These are phyloP conservation scores for Diploptera punctata DNA, from an alignment of 2,888 invertebrate species.

Conservation along the genomic window DNA sequence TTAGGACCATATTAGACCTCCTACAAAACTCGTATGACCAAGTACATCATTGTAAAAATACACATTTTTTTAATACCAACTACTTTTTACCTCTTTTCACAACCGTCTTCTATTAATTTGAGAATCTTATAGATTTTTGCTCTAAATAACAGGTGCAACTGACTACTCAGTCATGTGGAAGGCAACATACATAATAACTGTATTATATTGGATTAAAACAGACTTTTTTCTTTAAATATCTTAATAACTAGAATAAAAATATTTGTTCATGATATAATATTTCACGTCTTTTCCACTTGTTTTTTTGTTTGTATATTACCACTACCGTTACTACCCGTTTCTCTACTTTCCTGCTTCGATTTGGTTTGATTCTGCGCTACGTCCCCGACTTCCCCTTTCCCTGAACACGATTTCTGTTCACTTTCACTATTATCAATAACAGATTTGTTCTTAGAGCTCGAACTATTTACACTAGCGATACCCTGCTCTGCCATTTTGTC, in stretches of 20 bases:
- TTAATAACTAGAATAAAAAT: not conserved
- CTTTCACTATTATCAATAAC: not conserved
- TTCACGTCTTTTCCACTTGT: constrained; percentile 16
- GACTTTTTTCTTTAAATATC: constrained; percentile 11
- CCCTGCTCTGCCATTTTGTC: not conserved
- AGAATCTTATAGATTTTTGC: too few species aligned
- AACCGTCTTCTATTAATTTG: too few species aligned
- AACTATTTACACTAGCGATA: not conserved
- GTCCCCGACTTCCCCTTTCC: not conserved
- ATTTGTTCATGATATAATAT: not conserved
- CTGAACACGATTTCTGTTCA: not conserved
- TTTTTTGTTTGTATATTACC: not conserved
- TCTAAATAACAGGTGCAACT: constrained; percentile 17
- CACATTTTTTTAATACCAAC: too few species aligned
- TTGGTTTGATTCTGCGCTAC: constrained; percentile 3
- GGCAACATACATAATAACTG: constrained; percentile 24
- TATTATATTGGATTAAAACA: constrained; percentile 7
- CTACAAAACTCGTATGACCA: too few species aligned
- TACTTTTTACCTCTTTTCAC: too few species aligned
- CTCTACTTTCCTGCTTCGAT: constrained; percentile 3
- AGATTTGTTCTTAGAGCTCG: not conserved
- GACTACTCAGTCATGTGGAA: constrained; percentile 11
- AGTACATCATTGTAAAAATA: too few species aligned
- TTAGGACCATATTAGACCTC: too few species aligned
- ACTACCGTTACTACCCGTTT: constrained; percentile 9